Evolutionary conservation across 2,113 vertebrate species (phyloP), one percentile per base, ranked within the genome.

Genomic region (Circaetus cinerascens): DNA sequence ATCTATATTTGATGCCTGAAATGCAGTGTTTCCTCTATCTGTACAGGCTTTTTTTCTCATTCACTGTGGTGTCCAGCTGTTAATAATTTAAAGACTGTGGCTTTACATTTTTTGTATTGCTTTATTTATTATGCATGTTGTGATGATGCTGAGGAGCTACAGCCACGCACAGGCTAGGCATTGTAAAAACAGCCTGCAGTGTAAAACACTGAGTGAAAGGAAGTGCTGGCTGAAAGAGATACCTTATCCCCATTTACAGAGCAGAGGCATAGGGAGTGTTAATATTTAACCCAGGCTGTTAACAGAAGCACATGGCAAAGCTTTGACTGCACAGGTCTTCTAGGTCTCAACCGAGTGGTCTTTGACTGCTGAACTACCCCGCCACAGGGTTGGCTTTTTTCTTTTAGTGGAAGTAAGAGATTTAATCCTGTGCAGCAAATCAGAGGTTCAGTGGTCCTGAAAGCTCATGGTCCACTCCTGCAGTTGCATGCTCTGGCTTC

Each of bases 151-250:
- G 86, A 75, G 51, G 60, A 64, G 60, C 68, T 79, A 56, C 74
- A 93, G 85, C 62, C 74, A 45, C 0, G 0, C 0, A 0, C 40
- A 62, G 30, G 43, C 91, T 82, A 6, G 0, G 59, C 59, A 3
- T 26, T 86, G 72, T 86, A n/a, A 50, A 95, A 95, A 36, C 83
- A 84, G 79, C 66, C 43, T 78, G 34, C 83, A 60, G 51, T 53
- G 64, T 75, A 66, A 92, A 86, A 72, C 22, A 71, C 40, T 1
- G 2, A 90, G 64, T 38, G 43, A 89, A 77, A 56, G 56, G 51
- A 84, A 91, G 30, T 22, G 29, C 69, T 88, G 85, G 15, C 85
- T 87, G 32, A 51, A 93, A 76, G 80, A 84, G 82, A 66, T 62
- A 72, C 74, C 36, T 79, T 82, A 68, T 41, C 81, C 81, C 60